These are phyloP conservation scores for Megalops atlanticus DNA, from an alignment of 2,113 vertebrate genomes.

Conservation along the genomic window DNA sequence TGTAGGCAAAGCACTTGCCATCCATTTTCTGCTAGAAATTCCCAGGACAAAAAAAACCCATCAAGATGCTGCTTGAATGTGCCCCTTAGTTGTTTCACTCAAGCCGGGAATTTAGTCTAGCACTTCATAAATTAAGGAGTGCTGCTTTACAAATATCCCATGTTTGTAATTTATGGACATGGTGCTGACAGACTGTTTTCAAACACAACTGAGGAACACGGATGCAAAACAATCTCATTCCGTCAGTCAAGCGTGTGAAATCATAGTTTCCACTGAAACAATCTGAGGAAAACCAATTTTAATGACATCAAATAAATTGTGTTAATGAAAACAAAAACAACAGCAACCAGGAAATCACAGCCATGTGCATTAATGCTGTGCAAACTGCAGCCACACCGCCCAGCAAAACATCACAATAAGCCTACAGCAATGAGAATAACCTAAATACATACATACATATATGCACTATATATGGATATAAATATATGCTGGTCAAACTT, in stretches of 20 bases:
- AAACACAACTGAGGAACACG: not conserved
- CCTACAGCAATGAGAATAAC: no score
- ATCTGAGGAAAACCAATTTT: not conserved
- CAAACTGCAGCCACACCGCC: not conserved
- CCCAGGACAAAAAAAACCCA: not conserved
- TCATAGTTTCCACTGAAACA: not conserved
- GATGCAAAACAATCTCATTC: not conserved
- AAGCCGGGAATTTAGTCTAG: not conserved
- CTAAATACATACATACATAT: no score
- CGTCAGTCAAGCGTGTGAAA: not conserved
- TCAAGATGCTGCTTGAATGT: not conserved
- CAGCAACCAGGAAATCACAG: not conserved
- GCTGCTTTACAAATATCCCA: not conserved
- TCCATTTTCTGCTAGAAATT: not conserved
- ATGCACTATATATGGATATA: no score
- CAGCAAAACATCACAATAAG: no score
- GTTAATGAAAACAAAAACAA: not conserved
- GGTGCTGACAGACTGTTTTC: not conserved
- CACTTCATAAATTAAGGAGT: conserved; percentile 10
- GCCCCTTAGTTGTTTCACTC: not conserved
- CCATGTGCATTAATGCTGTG: not conserved
- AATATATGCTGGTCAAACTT: no score
- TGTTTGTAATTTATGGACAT: not conserved
- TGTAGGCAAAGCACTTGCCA: not conserved
- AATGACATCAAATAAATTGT: not conserved